These are phyloP conservation scores for Bucco capensis DNA, from an alignment of 2,113 vertebrate genomes.

Conservation along the genomic window DNA sequence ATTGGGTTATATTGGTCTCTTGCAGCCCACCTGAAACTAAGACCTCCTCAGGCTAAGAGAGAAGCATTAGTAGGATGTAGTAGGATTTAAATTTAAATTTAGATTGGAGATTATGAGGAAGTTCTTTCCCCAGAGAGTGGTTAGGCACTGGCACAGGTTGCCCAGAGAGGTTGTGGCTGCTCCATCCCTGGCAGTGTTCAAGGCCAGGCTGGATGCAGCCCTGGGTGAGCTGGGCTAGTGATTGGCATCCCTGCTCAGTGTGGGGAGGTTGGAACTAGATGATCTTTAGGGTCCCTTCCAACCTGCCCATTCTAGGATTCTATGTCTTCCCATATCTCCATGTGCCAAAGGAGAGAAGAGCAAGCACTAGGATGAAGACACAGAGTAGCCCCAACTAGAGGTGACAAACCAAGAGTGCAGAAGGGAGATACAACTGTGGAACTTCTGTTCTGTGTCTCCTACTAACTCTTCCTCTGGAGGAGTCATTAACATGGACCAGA, in stretches of 20 bases:
- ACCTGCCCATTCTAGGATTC: no score
- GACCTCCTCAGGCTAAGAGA: background rate
- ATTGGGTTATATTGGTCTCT: background rate
- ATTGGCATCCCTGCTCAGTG: no score
- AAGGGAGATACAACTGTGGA: background rate
- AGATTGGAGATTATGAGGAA: no score
- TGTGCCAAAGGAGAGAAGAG: background rate
- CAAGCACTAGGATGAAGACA: accelerated
- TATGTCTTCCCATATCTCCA: background rate
- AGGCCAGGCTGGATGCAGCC: no score
- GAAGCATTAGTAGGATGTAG: background rate
- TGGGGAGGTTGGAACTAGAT: no score
- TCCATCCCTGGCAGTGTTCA: no score
- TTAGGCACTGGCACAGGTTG: no score
- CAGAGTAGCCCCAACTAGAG: background rate
- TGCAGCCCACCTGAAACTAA: background rate
- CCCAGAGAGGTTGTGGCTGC: no score
- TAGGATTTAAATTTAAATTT: no score
- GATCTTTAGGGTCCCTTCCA: no score
- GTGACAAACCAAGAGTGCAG: background rate
- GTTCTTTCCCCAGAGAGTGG: no score
- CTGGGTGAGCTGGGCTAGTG: no score
- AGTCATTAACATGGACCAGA: background rate
- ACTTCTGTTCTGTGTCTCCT: accelerated
- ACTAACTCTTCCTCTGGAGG: background rate